These are phyloP conservation scores for Emydura subglobosa DNA, from an alignment of 2,113 vertebrate genomes.

Conservation along the genomic window DNA sequence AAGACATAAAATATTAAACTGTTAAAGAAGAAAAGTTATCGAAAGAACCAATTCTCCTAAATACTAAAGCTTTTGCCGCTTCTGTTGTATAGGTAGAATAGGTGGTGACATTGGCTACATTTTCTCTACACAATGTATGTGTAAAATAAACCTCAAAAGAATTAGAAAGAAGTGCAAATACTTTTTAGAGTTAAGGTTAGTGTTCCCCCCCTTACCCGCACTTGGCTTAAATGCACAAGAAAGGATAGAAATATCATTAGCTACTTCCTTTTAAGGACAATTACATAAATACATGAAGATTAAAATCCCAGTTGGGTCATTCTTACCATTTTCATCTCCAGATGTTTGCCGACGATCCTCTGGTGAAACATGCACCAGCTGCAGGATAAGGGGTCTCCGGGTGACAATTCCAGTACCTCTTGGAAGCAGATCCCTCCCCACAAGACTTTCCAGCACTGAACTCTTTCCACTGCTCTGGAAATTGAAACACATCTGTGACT, in stretches of 20 bases:
- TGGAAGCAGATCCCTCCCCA: conserved; percentile 94
- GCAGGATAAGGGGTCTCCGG: conserved; percentile 94
- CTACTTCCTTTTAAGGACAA: background rate
- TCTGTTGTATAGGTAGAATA: background rate
- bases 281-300: background rate
- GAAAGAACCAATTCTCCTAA: background rate
- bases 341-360: conserved; percentile 91
- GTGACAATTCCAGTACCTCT: conserved; percentile 97
- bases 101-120: background rate
- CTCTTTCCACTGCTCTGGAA: conserved; percentile 99
- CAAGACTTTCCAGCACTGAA: conserved; percentile 96
- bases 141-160: background rate
- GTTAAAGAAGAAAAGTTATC: background rate
- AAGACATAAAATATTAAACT: background rate
- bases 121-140: background rate
- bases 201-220: background rate
- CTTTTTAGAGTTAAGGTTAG: background rate
- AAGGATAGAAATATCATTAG: background rate
- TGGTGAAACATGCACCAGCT: conserved; percentile 92
- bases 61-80: background rate
- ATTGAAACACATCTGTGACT: conserved; percentile 49
- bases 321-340: conserved; percentile 93
- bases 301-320: background rate
- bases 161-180: background rate
- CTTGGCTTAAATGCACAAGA: background rate